Percentiles rank a stretch among this genome's conserved stretches.
phyloP scores from a whole-genome alignment of 2,888 invertebrate genomes.

The Adelphocoris suturalis region DNA sequence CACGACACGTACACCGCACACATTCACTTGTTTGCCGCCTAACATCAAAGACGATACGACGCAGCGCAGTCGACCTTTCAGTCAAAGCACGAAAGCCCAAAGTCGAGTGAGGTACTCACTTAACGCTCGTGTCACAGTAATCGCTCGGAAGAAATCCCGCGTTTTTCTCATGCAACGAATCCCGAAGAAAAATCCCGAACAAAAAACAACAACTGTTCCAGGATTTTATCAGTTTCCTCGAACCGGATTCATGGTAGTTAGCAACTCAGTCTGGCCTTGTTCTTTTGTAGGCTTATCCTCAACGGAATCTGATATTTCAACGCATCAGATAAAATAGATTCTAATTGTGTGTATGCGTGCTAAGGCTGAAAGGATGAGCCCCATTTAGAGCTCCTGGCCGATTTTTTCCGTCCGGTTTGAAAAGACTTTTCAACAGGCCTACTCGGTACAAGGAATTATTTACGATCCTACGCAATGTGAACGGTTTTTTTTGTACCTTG shows the following conservation, averaged over 20 bases:
- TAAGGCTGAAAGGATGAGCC: background rate
- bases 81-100: background rate
- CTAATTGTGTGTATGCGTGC: conserved; percentile 55
- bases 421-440: conserved; percentile 11
- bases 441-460: background rate
- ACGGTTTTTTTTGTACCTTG: background rate
- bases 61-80: background rate
- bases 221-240: conserved; percentile 41
- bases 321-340: conserved; percentile 63
- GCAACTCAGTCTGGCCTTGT: conserved; percentile 29
- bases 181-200: background rate
- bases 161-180: conserved; percentile 42
- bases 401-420: conserved; percentile 23
- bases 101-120: background rate
- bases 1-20: background rate
- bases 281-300: conserved; percentile 35
- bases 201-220: conserved; percentile 22
- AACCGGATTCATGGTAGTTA: conserved; percentile 60
- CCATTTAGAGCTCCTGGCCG: conserved; percentile 29
- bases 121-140: background rate
- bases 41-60: background rate
- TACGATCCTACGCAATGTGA: background rate
- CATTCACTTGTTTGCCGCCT: background rate
- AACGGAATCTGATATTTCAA: conserved; percentile 55
- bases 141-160: background rate